These are phyloP conservation scores for Drosophila asahinai DNA, from an alignment of 1,140 invertebrate species.

Conservation along the genomic window DNA sequence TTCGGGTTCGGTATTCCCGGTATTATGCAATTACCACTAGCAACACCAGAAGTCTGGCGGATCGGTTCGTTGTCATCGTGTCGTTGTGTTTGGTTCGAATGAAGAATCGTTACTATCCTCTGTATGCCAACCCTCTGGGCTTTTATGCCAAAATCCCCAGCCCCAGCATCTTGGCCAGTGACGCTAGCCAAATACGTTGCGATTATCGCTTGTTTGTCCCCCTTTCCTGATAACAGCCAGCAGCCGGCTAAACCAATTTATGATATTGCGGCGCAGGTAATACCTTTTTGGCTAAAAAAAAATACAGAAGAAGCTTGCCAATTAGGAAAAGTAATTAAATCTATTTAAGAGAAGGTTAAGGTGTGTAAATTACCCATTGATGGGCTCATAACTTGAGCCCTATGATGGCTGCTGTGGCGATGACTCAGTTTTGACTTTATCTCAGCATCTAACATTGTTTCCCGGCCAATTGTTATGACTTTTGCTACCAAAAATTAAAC, in stretches of 20 bases:
- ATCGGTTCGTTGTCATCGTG: conserved; percentile 78
- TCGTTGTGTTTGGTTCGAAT: conserved; percentile 73
- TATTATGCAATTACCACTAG: conserved; percentile 70
- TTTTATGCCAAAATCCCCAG: conserved; percentile 58
- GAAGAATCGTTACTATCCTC: conserved; percentile 74
- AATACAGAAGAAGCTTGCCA: too few species aligned
- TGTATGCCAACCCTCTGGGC: conserved; percentile 1
- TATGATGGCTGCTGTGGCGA: background rate
- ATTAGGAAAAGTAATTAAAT: too few species aligned
- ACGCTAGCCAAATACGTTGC: conserved; percentile 63
- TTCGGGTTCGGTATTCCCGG: conserved; percentile 16
- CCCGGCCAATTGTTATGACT: conserved; percentile 26
- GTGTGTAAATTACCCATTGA: background rate
- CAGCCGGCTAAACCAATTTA: conserved; percentile 64
- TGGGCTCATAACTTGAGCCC: background rate
- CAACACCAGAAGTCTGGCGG: conserved; percentile 67
- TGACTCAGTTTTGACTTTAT: conserved; percentile 21
- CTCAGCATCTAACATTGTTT: background rate
- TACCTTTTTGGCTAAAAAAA: background rate
- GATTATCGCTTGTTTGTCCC: conserved; percentile 68
- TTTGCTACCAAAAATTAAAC: conserved; percentile 6
- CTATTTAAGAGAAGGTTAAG: too few species aligned
- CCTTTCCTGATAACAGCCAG: conserved; percentile 48
- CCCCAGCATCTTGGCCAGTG: conserved; percentile 40
- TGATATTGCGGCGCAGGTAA: conserved; percentile 65